These are phyloP conservation scores for Tapirus terrestris DNA, from an alignment of 2,113 vertebrate species.

Conservation along the genomic window DNA sequence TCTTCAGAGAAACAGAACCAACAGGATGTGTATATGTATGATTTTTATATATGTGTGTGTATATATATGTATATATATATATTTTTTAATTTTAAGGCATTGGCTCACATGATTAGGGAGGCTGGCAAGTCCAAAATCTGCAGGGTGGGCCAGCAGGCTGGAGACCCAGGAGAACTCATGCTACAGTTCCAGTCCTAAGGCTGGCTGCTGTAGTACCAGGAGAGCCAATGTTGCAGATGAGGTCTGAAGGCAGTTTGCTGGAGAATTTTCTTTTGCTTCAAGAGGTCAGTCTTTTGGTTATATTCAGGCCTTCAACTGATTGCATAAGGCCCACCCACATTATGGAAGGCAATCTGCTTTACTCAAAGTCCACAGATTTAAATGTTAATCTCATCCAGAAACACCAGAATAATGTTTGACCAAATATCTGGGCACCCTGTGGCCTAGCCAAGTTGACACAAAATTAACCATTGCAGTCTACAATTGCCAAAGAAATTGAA, in stretches of 20 bases:
- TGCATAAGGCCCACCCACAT: background rate
- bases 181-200: background rate
- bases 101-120: background rate
- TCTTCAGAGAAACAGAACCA: background rate
- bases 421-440: background rate
- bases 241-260: background rate
- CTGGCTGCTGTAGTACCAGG: background rate
- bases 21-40: background rate
- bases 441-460: background rate
- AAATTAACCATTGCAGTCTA: background rate
- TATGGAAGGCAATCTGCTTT: background rate
- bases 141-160: background rate
- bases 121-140: background rate
- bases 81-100: background rate
- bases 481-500: background rate
- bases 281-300: background rate
- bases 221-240: background rate
- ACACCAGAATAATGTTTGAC: background rate
- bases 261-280: background rate
- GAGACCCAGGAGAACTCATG: background rate
- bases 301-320: background rate
- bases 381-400: background rate
- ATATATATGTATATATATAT: too few relatives aligned
- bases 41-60: background rate
- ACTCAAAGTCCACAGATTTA: background rate